Evolutionary conservation across 2,888 invertebrate species (phyloP).

Genomic region (Eucriotettix oculatus): DNA sequence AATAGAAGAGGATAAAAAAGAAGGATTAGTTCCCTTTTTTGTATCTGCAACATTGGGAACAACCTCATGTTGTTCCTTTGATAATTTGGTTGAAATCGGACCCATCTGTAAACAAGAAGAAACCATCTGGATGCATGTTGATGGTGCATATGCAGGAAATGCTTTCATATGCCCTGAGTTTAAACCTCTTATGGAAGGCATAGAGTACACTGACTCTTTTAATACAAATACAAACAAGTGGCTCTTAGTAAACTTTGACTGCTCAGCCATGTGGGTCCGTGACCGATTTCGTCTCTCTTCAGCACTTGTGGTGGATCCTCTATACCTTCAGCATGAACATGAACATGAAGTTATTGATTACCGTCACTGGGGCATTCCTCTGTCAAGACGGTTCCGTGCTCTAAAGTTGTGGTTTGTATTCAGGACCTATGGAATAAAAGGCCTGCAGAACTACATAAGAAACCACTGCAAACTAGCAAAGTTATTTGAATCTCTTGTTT

Average conservation of each 20-base stretch:
- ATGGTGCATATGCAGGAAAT: constrained; percentile 76
- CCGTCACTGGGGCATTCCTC: constrained; percentile 73
- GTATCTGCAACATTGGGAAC: constrained; percentile 70
- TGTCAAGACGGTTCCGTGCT: constrained; percentile 68
- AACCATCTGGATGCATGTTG: constrained; percentile 71
- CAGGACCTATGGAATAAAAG: constrained; percentile 62
- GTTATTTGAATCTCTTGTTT: constrained; percentile 51
- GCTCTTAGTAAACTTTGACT: constrained; percentile 71
- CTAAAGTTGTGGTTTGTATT: constrained; percentile 80
- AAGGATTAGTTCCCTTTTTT: constrained; percentile 67
- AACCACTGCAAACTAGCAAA: constrained; percentile 66
- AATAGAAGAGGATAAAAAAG: constrained; percentile 52
- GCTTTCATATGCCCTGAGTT: constrained; percentile 76
- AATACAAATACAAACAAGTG: constrained; percentile 83
- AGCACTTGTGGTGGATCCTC: constrained; percentile 70
- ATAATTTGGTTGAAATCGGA: constrained; percentile 62
- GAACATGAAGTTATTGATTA: constrained; percentile 51
- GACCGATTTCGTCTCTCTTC: constrained; percentile 61
- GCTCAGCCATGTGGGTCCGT: constrained; percentile 64
- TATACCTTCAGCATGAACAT: constrained; percentile 71
- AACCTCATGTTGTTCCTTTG: constrained; percentile 69
- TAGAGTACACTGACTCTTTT: constrained; percentile 67
- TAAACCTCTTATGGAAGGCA: constrained; percentile 41
- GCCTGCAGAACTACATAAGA: constrained; percentile 68
- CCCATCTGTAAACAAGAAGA: constrained; percentile 45